Base-by-base conservation (phyloP, 1,140 invertebrate genomes). In the Harlomillsia oculata region DNA sequence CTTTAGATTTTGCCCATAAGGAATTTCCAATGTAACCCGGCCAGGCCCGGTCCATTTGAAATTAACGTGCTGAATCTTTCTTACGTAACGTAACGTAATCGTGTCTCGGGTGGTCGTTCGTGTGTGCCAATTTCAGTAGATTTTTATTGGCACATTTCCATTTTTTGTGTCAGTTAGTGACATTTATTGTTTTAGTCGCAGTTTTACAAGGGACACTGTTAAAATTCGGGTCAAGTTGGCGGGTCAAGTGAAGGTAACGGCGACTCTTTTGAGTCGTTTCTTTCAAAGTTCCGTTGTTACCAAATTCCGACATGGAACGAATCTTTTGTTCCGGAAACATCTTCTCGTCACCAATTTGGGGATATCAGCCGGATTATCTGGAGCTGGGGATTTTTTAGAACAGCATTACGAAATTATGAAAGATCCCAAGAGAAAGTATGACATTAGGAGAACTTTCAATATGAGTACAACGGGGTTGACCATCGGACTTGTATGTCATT, bases 331-430 rank as follows among this genome's bases (percentile, higher is more conserved):
- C 43, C 50, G 56, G 26, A 86, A 82, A 71, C 83, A 87, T 74
- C 74, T 94, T 43, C 73, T 94, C 9, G 76, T 83, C 52, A 93
- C 89, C 43, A 94, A 94, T 75, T 77, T 89, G n/a, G 76, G 78
- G 4, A 84, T 94, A 69, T 91, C 88, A 3, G 69, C 84, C 54
- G 74, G 72, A 3, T 75, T 92, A 25, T 89, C 87, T 49, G 82
- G 79, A 13, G 58, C 80, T 18, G 90, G 90, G 43, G 91, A 94
- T 72, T 56, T 83, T 18, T 67, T 93, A 23, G 85, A 93, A 72
- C 91, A 95, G 72, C 77, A 82, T 53, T 89, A 89, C 71, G 64
- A 63, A 46, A 69, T 67, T n/a, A 52, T 67, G 20, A 66, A 68
- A 30, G 53, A 41, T 13, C 18, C 50, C 4, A 63, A 70, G 46